Evolutionary conservation across 2,888 invertebrate species (phyloP), one percentile per base, ranked within the genome.

Genomic region (Zygaena filipendulae): DNA sequence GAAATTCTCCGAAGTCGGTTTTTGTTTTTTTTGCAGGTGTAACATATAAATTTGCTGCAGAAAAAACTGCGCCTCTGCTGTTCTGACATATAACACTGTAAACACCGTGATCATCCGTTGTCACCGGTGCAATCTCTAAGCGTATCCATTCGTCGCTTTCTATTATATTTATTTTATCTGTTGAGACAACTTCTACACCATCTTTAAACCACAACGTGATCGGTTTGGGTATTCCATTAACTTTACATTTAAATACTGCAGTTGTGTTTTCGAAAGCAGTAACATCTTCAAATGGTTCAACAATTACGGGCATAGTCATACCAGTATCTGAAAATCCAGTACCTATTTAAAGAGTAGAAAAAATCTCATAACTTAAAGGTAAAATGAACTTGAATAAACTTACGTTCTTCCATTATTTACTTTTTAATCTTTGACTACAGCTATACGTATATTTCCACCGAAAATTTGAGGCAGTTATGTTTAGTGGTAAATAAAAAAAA

Each of bases 141-240:
- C 39, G 35, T 27, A 42, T 34, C 40, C 36, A 40, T 36, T 37
- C 32, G 19, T 33, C 33, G 12, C 33, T 25, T 11, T 31, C 27
- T 10, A 30, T 33, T 9, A 39, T 42, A 36, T 40, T 42, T n/a
- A 35, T 34, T 39, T 37, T 37, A 20, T 33, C 26, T n/a, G 32
- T 31, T 8, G 26, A 8, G 28, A 27, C 33, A 25, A 43, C 21
- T 23, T 21, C 18, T 23, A 34, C 30, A 1, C 53, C 54, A 29
- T 55, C 38, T 38, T 47, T 50, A 27, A 40, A 43, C 54, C 54
- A 55, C 10, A 27, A 34, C 22, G 33, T 40, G 8, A 29, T 31
- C n/a, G 40, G 26, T 22, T 27, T 23, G 23, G 38, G 11, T 23
- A 28, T 4, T 25, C 37, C 33, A 11, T 28, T 30, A 13, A 47